phyloP scores from a whole-genome alignment of 1,140 invertebrate species.

The Planococcus citri region DNA sequence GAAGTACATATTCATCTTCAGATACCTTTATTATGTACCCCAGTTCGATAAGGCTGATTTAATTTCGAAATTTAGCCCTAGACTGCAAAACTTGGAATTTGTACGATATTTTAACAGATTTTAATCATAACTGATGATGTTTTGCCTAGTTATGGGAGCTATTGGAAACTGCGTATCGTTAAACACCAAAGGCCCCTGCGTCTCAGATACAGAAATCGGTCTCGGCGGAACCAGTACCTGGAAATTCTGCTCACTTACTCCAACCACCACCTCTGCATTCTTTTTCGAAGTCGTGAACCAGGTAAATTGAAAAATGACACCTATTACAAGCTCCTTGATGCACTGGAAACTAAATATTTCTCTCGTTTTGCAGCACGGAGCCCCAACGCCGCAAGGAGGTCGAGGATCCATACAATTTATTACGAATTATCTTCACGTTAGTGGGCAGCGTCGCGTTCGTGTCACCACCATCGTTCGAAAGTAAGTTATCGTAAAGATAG shows the following conservation, averaged over 20 bases:
- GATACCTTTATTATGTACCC: too few species aligned
- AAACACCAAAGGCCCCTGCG: conserved; percentile 74
- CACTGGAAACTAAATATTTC: background rate
- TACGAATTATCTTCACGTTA: conserved; percentile 97
- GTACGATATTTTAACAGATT: background rate
- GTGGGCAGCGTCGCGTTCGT: conserved; percentile 82
- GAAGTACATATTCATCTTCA: too few species aligned
- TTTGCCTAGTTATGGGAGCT: conserved; percentile 65
- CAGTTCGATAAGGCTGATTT: too few species aligned
- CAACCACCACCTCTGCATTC: conserved; percentile 80
- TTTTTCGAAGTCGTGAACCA: conserved; percentile 97
- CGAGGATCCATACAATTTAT: conserved; percentile 96
- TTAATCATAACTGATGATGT: conserved; percentile 10
- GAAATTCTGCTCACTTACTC: conserved; percentile 93
- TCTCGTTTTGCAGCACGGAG: conserved; percentile 57
- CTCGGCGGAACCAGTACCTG: conserved; percentile 95
- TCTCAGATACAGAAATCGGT: conserved; percentile 94
- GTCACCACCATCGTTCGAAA: conserved; percentile 95
- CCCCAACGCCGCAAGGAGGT: conserved; percentile 88
- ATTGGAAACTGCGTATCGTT: conserved; percentile 93
- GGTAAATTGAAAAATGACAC: conserved; percentile 33
- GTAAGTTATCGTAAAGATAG: too few species aligned
- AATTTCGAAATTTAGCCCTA: too few species aligned
- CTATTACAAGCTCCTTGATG: background rate
- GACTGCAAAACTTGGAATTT: conserved; percentile 12